phyloP scores from a whole-genome alignment of 2,113 vertebrate species.

The Theristicus caerulescens region DNA sequence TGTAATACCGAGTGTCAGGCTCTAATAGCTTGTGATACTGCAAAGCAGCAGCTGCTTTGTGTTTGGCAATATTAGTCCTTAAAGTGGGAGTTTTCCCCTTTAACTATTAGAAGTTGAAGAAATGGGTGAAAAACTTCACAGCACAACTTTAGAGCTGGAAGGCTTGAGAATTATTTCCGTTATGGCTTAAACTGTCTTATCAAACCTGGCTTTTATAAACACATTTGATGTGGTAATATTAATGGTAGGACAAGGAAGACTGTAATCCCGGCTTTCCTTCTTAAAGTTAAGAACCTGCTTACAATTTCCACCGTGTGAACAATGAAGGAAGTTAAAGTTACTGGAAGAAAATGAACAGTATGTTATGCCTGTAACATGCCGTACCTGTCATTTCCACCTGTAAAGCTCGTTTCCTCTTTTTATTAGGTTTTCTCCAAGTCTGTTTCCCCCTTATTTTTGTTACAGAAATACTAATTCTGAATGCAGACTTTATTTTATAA shows the following conservation, averaged over 20 bases:
- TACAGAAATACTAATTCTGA: background rate
- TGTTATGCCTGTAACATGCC: background rate
- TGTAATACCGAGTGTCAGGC: background rate
- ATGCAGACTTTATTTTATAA: background rate
- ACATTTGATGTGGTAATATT: background rate
- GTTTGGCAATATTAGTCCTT: background rate
- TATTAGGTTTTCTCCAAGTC: background rate
- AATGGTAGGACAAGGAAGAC: background rate
- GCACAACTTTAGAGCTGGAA: background rate
- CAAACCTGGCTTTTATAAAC: background rate
- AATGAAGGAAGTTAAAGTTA: background rate
- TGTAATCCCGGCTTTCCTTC: background rate
- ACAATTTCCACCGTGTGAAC: background rate
- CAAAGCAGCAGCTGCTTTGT: background rate
- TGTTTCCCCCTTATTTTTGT: background rate
- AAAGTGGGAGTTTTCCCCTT: background rate
- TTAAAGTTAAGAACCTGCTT: background rate
- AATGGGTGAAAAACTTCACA: background rate
- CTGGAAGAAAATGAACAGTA: background rate
- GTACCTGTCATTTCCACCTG: background rate
- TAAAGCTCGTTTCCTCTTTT: background rate
- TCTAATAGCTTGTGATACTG: background rate
- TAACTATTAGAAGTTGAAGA: background rate
- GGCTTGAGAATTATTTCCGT: background rate
- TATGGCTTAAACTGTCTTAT: background rate